These are phyloP conservation scores for Cyclopterus lumpus DNA, from an alignment of 2,797 vertebrate genomes.

Conservation along the genomic window DNA sequence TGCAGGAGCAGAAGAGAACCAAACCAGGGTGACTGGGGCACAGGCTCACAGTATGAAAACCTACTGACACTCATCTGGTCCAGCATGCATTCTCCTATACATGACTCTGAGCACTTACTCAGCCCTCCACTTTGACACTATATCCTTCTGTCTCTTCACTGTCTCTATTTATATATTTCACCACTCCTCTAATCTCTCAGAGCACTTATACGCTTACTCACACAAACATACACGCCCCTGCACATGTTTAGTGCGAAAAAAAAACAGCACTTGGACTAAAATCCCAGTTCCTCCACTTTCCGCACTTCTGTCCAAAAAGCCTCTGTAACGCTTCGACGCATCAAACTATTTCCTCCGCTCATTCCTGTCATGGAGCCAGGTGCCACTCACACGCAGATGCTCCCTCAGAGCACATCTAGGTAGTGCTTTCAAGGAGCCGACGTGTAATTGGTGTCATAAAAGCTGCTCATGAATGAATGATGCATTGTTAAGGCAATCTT, in stretches of 20 bases:
- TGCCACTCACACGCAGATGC: slow-evolving; percentile 48
- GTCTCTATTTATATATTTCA: slow-evolving; percentile 37
- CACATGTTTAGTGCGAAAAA: slow-evolving; percentile 25
- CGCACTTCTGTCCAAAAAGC: slow-evolving; percentile 38
- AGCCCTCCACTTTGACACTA: slow-evolving; percentile 33
- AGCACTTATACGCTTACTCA: slow-evolving; percentile 32
- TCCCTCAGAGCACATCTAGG: slow-evolving; percentile 52
- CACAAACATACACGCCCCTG: slow-evolving; percentile 30
- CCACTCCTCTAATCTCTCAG: slow-evolving; percentile 33
- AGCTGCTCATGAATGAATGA: slow-evolving; percentile 79
- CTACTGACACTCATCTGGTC: slow-evolving; percentile 41
- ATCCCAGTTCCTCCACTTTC: slow-evolving; percentile 25
- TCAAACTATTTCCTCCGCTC: slow-evolving; percentile 29
- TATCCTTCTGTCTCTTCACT: slow-evolving; percentile 23
- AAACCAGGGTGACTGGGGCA: slow-evolving; percentile 37
- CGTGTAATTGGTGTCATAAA: slow-evolving; percentile 69
- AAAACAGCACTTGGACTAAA: slow-evolving; percentile 43
- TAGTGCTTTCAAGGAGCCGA: slow-evolving; percentile 65
- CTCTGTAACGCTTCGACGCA: slow-evolving; percentile 33
- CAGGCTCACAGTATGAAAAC: slow-evolving; percentile 22
- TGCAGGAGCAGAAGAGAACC: slow-evolving; percentile 44
- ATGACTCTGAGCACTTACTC: slow-evolving; percentile 35
- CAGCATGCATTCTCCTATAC: slow-evolving; percentile 12
- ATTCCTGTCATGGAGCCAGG: slow-evolving; percentile 59
- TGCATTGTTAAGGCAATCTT: slow-evolving; percentile 69